A percentile compares a stretch with the other conserved stretches of the same genome.
Evolutionary conservation across 2,797 vertebrate species (phyloP).

Genomic region (Enteromius viviparus): DNA sequence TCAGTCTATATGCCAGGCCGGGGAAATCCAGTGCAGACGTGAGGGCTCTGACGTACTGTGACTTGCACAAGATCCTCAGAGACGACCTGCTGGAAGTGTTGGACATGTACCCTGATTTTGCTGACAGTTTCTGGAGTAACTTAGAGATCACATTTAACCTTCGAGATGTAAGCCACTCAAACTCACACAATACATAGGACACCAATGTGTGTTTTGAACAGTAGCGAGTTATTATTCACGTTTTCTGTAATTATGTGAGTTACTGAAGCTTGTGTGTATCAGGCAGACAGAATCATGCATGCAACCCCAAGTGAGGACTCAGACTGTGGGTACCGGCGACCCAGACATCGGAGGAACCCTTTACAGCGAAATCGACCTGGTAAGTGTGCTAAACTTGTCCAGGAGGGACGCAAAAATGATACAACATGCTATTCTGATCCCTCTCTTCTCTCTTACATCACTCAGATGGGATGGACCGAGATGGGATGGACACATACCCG

Average conservation of each 20-base stretch:
- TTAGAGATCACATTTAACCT: constrained; percentile 97
- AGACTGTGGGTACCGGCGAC: constrained; percentile 79
- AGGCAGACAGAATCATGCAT: constrained; percentile 92
- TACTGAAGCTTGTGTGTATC: constrained; percentile 83
- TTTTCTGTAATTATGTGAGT: constrained; percentile 58
- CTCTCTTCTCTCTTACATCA: constrained; percentile 48
- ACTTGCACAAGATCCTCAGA: constrained; percentile 95
- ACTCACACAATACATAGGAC: background rate
- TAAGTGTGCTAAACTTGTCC: constrained; percentile 65
- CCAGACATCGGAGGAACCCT: constrained; percentile 75
- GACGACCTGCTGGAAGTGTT: constrained; percentile 95
- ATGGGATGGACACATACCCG: constrained; percentile 74
- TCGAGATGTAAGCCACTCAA: constrained; percentile 87
- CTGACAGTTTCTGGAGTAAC: constrained; percentile 93
- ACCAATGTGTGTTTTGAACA: background rate
- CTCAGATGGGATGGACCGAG: constrained; percentile 79
- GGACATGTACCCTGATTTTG: constrained; percentile 97
- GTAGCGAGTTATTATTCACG: background rate
- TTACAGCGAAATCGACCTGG: constrained; percentile 83
- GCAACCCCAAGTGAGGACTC: constrained; percentile 83
- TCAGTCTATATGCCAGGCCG: constrained; percentile 86
- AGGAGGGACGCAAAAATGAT: background rate
- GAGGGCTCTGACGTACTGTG: constrained; percentile 94
- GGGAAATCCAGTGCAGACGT: constrained; percentile 94
- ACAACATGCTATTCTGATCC: constrained; percentile 19